These are phyloP conservation scores for Drosophila dives DNA, from an alignment of 2,888 invertebrate species.

Conservation along the genomic window DNA sequence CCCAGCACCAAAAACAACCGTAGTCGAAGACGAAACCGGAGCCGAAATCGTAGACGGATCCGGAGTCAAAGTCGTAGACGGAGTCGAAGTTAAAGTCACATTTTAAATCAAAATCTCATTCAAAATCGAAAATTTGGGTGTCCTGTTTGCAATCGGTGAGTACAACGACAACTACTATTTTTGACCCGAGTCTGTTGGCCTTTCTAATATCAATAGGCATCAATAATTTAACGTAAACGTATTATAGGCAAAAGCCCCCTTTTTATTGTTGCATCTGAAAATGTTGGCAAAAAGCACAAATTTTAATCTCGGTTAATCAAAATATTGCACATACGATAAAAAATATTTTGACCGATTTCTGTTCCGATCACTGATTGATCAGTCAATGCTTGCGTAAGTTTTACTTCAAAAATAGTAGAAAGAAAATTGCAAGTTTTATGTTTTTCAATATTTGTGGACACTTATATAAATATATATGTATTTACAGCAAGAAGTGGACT, in stretches of 20 bases:
- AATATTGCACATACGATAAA: not conserved
- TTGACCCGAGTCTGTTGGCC: not conserved
- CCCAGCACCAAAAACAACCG: slow-evolving; percentile 27
- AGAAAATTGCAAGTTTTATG: not conserved
- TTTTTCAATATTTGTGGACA: not conserved
- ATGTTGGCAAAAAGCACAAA: no score
- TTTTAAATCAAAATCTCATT: not conserved
- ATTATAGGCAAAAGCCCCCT: not conserved
- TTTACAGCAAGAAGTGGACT: slow-evolving; percentile 14
- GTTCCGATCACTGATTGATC: not conserved
- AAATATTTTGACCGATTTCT: not conserved
- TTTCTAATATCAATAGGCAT: not conserved
- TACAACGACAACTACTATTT: not conserved
- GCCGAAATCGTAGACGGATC: slow-evolving; percentile 9
- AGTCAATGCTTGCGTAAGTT: not conserved
- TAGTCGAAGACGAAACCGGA: slow-evolving; percentile 6
- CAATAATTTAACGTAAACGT: not conserved
- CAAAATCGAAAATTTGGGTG: not conserved
- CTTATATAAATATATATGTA: not conserved
- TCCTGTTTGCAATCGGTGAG: not conserved
- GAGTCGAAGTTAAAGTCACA: not conserved
- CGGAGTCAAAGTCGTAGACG: slow-evolving; percentile 3
- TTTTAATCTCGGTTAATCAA: not conserved
- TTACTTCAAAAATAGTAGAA: not conserved
- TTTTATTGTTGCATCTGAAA: not conserved